These are phyloP conservation scores for Pachymerium ferrugineum DNA, from an alignment of 2,888 invertebrate species.

Conservation along the genomic window DNA sequence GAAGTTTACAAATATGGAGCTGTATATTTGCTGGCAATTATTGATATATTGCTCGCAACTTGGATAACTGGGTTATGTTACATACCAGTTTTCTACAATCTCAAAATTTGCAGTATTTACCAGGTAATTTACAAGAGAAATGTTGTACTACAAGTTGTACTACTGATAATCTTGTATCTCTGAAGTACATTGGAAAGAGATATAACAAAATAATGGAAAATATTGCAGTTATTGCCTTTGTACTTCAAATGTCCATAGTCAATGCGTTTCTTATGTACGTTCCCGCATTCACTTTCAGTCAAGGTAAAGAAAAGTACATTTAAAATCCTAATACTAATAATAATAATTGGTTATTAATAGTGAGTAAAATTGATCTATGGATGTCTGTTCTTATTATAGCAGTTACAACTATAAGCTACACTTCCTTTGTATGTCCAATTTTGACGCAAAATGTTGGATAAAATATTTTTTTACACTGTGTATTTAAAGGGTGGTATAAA, in stretches of 20 bases:
- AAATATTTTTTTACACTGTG: neutral
- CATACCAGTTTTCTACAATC: constrained; percentile 76
- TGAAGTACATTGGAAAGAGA: constrained; percentile 43
- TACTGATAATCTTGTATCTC: no score
- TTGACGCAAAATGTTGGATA: no score
- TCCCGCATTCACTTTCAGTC: constrained; percentile 1
- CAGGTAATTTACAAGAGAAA: no score
- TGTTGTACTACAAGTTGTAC: no score
- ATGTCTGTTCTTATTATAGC: constrained; percentile 72
- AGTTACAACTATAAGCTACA: constrained; percentile 84
- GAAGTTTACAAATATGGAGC: constrained; percentile 86
- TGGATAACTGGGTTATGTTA: constrained; percentile 62
- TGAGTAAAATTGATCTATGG: constrained; percentile 74
- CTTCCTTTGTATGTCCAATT: constrained; percentile 57
- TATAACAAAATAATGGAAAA: constrained; percentile 48
- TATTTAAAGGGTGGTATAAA: constrained; percentile 65
- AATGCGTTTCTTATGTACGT: neutral
- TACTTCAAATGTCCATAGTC: constrained; percentile 47
- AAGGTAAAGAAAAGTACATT: neutral
- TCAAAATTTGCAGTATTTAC: constrained; percentile 76
- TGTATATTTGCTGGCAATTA: constrained; percentile 54
- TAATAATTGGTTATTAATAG: constrained; percentile 51
- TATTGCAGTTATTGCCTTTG: constrained; percentile 48
- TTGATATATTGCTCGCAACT: constrained; percentile 46
- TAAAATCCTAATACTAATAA: no score